Evolutionary conservation across 2,888 invertebrate species (phyloP), one percentile per base, ranked within the genome.

Genomic region (Mythimna lalbum): DNA sequence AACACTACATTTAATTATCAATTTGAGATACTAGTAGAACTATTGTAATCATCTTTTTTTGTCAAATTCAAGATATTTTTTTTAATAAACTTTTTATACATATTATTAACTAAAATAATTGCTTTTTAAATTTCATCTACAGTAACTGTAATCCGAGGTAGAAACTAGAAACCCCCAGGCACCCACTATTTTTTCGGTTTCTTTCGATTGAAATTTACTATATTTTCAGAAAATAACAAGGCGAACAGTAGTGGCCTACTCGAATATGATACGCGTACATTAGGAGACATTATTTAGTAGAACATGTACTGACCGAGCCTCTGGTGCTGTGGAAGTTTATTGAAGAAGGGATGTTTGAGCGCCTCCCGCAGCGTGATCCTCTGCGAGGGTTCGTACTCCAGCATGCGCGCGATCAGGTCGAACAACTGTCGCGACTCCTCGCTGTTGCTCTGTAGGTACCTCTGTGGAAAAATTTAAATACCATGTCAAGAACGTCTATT

Each of bases 311-410:
- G 96, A 90, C 97, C 97, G 87, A 98, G 96, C 89, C 98, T 96
- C 90, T 98, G 98, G 87, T 98, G 97, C 69, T 97, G 96, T 78
- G 98, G 97, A 90, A 99, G 97, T 90, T 98, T 97, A 89, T 97
- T 97, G 96, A 99, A 99, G 96, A 99, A 99, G 67, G 98, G 98
- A 96, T 99, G 99, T 65, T 97, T 95, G 87, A 99, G 96, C 21
- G 99, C 98, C 87, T 99, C 99, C 83, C 97, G 96, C 87, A 99
- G 96, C 86, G 98, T 97, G 89, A 99, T 97, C 79, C 99, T 97
- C 90, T 98, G 98, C 76, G 97, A 96, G 39, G 99, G 99, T 93
- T 99, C 99, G 95, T 99, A 99, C 88, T 99, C 99, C 92, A 99
- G 96, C 99, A 99, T 99, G 93, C 98, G 97, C 88, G 98, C 97